Evolutionary conservation across 2,888 invertebrate species (phyloP).

Genomic region (Scotopteryx bipunctaria): DNA sequence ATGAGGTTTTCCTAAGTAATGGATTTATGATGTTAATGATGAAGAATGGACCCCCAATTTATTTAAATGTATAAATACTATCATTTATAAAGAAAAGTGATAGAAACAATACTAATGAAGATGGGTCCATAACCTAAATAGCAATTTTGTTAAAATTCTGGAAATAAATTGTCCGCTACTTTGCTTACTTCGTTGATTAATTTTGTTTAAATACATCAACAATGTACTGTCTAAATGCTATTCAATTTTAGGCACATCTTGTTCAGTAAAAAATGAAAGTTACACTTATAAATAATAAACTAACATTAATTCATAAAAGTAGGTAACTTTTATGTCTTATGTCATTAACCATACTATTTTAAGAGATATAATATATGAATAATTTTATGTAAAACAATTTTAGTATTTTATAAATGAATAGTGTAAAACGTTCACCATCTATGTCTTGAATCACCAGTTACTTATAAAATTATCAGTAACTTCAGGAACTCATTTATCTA

Average conservation of each 20-base stretch:
- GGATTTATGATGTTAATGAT: no score
- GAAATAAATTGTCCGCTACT: neutral
- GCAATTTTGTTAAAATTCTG: no score
- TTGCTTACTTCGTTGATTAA: no score
- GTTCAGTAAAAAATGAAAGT: slow-evolving; percentile 9
- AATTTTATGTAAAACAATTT: neutral
- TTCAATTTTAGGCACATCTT: slow-evolving; percentile 16
- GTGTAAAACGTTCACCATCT: neutral
- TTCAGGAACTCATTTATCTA: slow-evolving; percentile 7
- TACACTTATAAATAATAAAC: slow-evolving; percentile 9
- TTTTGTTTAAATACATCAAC: slow-evolving; percentile 1
- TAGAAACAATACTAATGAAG: no score
- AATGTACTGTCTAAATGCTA: slow-evolving; percentile 6
- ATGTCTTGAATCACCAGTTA: slow-evolving; percentile 7
- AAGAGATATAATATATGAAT: no score
- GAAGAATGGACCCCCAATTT: no score
- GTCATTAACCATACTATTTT: neutral
- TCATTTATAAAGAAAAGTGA: no score
- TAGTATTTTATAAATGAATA: neutral
- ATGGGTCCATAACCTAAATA: no score
- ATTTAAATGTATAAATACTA: no score
- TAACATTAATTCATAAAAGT: slow-evolving; percentile 9
- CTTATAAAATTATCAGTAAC: slow-evolving; percentile 9
- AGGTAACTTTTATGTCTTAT: neutral
- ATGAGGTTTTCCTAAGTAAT: no score